Evolutionary conservation across 2,113 vertebrate species (phyloP).

Genomic region (Sylvietta virens): DNA sequence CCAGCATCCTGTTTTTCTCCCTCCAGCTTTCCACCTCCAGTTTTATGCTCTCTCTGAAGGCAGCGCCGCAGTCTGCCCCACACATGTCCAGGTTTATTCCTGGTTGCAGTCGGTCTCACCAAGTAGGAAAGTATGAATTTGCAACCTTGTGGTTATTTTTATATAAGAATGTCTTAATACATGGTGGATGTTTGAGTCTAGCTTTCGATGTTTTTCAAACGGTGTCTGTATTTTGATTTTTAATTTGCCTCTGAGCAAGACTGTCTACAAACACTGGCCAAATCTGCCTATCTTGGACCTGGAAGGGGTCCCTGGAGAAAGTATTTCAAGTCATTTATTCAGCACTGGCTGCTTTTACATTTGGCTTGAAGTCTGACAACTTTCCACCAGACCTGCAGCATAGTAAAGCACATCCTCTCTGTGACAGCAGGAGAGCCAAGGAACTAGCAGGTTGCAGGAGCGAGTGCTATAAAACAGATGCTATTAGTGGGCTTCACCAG

Average conservation of each 20-base stretch:
- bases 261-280: constrained; percentile 70
- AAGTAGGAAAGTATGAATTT: constrained; percentile 80
- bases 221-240: constrained; percentile 77
- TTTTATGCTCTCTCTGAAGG: constrained; percentile 63
- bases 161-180: constrained; percentile 78
- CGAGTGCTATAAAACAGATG: constrained; percentile 68
- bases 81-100: constrained; percentile 75
- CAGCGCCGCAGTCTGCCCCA: constrained; percentile 50
- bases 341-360: constrained; percentile 61
- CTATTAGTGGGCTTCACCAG: constrained; percentile 67
- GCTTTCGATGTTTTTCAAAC: constrained; percentile 75
- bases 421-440: constrained; percentile 49
- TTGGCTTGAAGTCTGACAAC: constrained; percentile 69
- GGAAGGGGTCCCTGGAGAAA: constrained; percentile 74
- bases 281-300: constrained; percentile 71
- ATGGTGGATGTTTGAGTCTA: constrained; percentile 73
- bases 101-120: constrained; percentile 73
- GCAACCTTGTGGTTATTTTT: constrained; percentile 76
- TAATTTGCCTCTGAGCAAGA: constrained; percentile 74
- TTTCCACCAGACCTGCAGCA: constrained; percentile 76
- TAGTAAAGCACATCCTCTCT: constrained; percentile 70
- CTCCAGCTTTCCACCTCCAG: constrained; percentile 40
- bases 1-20: constrained; percentile 2
- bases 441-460: constrained; percentile 71
- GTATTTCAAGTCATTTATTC: constrained; percentile 74